Conservation (phyloP, 2,797 vertebrate genomes). For the Lophura swinhoii region DNA sequence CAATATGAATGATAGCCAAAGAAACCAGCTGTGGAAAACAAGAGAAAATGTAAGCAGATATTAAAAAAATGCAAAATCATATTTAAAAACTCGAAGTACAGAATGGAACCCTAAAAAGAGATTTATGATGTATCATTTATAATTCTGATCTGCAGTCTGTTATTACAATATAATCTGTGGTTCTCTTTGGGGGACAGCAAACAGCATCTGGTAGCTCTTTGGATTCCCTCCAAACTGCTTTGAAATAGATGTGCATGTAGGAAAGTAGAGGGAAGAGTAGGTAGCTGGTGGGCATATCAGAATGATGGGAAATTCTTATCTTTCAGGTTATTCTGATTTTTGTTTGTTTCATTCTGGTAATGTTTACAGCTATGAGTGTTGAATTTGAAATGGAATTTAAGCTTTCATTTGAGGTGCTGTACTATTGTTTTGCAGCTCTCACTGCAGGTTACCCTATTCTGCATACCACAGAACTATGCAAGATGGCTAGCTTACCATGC, state of each 20-base stretch:
- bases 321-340: neutral
- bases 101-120: neutral
- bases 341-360: neutral
- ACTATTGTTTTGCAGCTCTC: neutral
- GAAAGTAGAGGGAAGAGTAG: neutral
- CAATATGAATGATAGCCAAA: neutral
- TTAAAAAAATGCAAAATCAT: neutral
- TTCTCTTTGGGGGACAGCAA: conserved; percentile 44
- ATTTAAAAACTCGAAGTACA: neutral
- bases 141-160: conserved; percentile 46
- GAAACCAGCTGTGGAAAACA: conserved; percentile 24
- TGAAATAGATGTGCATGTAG: conserved; percentile 25
- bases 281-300: neutral
- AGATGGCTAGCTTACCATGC: neutral
- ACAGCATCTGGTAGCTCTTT: conserved; percentile 60
- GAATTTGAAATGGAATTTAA: neutral
- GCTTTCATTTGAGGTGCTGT: neutral
- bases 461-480: rapidly evolving
- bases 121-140: conserved; percentile 11
- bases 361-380: neutral
- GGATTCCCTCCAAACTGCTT: conserved; percentile 52
- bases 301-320: neutral
- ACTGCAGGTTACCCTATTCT: neutral
- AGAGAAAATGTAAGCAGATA: neutral
- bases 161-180: conserved; percentile 46